These are phyloP conservation scores for Drosophila eohydei DNA, from an alignment of 2,888 invertebrate genomes.

Conservation along the genomic window DNA sequence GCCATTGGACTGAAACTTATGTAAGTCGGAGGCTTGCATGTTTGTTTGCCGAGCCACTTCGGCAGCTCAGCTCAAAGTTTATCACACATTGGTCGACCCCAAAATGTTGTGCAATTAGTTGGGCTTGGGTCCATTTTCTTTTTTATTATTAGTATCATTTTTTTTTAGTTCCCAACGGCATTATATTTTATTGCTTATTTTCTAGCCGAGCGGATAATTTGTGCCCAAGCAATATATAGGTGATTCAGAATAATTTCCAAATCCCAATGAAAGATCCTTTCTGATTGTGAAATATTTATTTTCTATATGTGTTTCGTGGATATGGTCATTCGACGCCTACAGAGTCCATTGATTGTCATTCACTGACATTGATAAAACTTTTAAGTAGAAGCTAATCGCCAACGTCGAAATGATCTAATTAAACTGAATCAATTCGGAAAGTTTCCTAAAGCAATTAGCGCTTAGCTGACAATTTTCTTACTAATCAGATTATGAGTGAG, in stretches of 20 bases:
- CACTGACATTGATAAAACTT: conserved; percentile 1
- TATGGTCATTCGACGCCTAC: neutral
- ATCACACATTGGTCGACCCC: conserved; percentile 55
- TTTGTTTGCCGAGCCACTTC: conserved; percentile 5
- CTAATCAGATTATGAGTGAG: conserved; percentile 1
- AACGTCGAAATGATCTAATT: neutral
- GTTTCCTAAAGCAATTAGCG: conserved; percentile 12
- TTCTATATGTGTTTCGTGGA: neutral
- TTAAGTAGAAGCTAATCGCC: neutral
- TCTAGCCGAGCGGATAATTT: conserved; percentile 3
- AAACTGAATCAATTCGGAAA: conserved; percentile 4
- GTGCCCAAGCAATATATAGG: neutral
- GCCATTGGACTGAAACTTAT: conserved; percentile 1
- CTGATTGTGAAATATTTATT: neutral
- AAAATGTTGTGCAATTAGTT: conserved; percentile 57
- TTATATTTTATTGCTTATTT: conserved; percentile 44
- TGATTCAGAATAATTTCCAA: conserved; percentile 5
- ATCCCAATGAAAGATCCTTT: neutral
- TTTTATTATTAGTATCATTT: neutral
- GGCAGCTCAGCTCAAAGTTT: conserved; percentile 32
- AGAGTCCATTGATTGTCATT: neutral
- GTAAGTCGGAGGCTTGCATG: conserved; percentile 6
- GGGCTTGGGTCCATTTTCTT: conserved; percentile 8
- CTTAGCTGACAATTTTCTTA: conserved; percentile 1
- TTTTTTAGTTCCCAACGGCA: conserved; percentile 17